Base-by-base conservation (phyloP, 2,797 vertebrate genomes). In the Anableps anableps region DNA sequence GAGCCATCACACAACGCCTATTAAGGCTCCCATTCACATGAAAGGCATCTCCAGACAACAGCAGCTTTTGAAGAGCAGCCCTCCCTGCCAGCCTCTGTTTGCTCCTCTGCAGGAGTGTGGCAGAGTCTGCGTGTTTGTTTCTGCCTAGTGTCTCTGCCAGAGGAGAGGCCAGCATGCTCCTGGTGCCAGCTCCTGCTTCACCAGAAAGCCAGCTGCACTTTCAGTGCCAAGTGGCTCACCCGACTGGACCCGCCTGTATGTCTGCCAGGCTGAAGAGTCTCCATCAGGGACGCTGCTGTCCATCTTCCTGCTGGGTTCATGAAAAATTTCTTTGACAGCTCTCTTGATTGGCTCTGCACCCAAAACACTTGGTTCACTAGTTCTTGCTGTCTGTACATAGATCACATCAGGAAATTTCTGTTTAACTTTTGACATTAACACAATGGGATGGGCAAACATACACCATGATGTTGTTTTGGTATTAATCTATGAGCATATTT, bases 291-390 rank as follows among this genome's bases (percentile, higher is more conserved):
- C 83, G 53, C 88, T 87, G 90, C 88, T 89, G 92, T 89, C 90
- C 90, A 82, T 85, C 91, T 80, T 91, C 93, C 91, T 76, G 90
- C 88, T n/a, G 92, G 73, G 90, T 86, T 78, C n/a, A 76, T 95
- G 93, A 94, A 95, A 94, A 94, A 92, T 85, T 71, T 82, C 89
- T 92, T 93, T 94, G 94, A 95, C 93, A 92, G 94, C 91, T 95
- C 89, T 93, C 84, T 94, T 93, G 91, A 94, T 93, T 85, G 89
- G 86, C 88, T 79, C 50, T 8, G 50, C 85, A 88, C 88, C 88
- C 66, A 50, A 31, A 71, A 80, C 50, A 16, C 75, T 80, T 83
- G 45, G 79, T 74, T 85, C 89, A 86, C 85, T 80, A 79, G 43
- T 84, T 83, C 89, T 89, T 83, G 68, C 87, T 75, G 76, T 81